Conservation (phyloP, 2,888 invertebrate species). For the Hedya salicella region DNA sequence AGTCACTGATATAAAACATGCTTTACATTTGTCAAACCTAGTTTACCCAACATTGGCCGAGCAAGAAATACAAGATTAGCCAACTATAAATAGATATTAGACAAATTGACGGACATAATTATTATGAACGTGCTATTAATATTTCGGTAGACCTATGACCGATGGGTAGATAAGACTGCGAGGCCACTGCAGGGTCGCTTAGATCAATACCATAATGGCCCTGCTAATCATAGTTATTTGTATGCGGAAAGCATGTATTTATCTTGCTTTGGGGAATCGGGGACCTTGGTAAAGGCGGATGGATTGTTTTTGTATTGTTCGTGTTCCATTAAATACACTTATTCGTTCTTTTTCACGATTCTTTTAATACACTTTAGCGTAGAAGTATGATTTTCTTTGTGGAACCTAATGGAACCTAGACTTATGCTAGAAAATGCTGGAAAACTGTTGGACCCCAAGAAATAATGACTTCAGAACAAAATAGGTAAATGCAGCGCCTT, state of each 20-base stretch:
- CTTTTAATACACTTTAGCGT: neutral
- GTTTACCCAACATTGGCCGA: neutral
- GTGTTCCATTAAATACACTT: neutral
- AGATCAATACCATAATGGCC: constrained; percentile 34
- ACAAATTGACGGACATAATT: constrained; percentile 19
- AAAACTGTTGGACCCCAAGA: too few species aligned
- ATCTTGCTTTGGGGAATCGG: constrained; percentile 29
- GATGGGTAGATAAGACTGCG: constrained; percentile 30
- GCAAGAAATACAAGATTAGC: neutral
- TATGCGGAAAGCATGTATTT: constrained; percentile 38
- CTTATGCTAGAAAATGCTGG: too few species aligned
- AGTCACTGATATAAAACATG: too few species aligned
- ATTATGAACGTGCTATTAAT: constrained; percentile 35
- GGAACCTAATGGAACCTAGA: too few species aligned
- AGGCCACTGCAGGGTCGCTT: constrained; percentile 37
- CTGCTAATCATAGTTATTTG: constrained; percentile 39
- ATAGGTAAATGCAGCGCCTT: too few species aligned
- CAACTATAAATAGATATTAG: constrained; percentile 9
- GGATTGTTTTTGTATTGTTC: constrained; percentile 24
- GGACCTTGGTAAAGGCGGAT: constrained; percentile 15
- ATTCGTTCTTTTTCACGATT: neutral
- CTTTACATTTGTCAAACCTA: neutral
- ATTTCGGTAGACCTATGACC: constrained; percentile 23
- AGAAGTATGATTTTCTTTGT: too few species aligned
- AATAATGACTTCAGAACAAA: too few species aligned